Conservation (phyloP, 2,113 vertebrate species). For the Mobula birostris region DNA sequence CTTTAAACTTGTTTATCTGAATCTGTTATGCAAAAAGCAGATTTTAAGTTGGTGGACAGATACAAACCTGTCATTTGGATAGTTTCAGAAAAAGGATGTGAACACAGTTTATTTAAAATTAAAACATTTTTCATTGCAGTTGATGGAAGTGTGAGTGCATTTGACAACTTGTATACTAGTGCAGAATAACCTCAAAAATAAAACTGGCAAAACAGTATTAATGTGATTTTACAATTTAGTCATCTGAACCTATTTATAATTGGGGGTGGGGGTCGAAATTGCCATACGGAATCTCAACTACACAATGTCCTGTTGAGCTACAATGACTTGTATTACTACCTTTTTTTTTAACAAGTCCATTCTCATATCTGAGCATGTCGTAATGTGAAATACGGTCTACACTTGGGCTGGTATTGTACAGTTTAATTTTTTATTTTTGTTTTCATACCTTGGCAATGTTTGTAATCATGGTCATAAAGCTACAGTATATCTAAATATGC, state of each 20-base stretch:
- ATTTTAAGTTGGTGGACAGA: not conserved
- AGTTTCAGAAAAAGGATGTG: not conserved
- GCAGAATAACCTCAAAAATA: not conserved
- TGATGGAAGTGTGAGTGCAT: not conserved
- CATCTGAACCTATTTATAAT: not conserved
- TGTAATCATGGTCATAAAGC: not conserved
- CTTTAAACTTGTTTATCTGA: not conserved
- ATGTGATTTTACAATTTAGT: constrained; percentile 22
- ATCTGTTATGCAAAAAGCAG: not conserved
- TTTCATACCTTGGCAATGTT: not conserved
- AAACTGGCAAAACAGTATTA: not conserved
- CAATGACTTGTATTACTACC: not conserved
- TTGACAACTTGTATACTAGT: not conserved
- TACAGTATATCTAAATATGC: constrained; percentile 9
- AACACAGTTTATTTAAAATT: not conserved
- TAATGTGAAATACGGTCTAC: not conserved
- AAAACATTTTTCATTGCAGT: not conserved
- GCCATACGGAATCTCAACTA: not conserved
- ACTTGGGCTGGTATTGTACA: not conserved
- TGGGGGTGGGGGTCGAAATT: not conserved
- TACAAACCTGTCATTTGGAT: not conserved
- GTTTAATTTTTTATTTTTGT: not conserved
- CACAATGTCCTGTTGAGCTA: not conserved
- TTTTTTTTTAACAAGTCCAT: not conserved
- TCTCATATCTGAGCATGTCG: not conserved